Base-by-base conservation (phyloP, 2,113 vertebrate genomes). In the Colius striatus region DNA sequence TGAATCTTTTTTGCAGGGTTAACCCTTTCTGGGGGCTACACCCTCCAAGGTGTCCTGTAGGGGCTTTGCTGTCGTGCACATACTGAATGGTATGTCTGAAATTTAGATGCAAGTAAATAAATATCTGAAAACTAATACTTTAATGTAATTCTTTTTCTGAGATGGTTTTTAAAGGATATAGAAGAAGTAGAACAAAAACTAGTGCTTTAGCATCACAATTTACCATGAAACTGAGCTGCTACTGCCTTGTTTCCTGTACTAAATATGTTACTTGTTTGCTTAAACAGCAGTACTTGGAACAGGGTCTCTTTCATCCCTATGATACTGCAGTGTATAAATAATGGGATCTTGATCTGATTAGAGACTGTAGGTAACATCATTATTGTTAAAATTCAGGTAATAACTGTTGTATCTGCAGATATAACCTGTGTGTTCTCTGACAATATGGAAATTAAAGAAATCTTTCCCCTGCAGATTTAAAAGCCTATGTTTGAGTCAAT, bases 351-450 rank as follows among this genome's bases (percentile, higher is more conserved):
- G 36, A 74, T 90, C 81, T 91, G 75, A 80, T 80, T 94, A 83
- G 71, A 85, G 60, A 26, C 61, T 86, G 7, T 74, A 32, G 11
- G 21, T 88, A 57, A 53, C 73, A 74, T 29, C 15, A 30, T 54
- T 72, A n/a, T 54, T 94, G 38, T 71, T 92, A 91, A 87, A 83
- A 80, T 85, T 94, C 78, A 89, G 71, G 53, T 94, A 80, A 71
- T 67, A 84, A 34, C 43, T 88, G 26, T 73, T 89, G 26, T 83
- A 51, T 63, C 60, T 90, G 92, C 63, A 45, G 67, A 43, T 68
- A 19, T n/a, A 87, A 82, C 8, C 66, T 91, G 32, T 62, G 41
- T 66, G 26, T n/a, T 68, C 43, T 79, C 74, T 68, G 51, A 70
- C 79, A 85, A 76, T 5, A 6, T 6, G 16, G n/a, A 67, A 41